phyloP scores from a whole-genome alignment of 2,113 vertebrate species.

The Excalfactoria chinensis region DNA sequence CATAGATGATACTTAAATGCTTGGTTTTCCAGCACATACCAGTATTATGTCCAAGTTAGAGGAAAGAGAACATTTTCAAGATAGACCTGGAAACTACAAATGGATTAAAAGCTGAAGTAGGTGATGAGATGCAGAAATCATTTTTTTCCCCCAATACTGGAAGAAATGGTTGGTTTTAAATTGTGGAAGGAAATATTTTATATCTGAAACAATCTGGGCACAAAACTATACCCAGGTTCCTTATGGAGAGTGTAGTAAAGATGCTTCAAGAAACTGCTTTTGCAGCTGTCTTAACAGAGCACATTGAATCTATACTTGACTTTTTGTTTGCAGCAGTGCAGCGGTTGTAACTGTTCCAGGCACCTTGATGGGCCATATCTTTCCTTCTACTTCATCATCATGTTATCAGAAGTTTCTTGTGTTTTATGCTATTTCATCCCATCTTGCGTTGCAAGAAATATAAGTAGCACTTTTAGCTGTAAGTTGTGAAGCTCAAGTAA shows the following conservation, averaged over 20 bases:
- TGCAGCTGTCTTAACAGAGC: neutral
- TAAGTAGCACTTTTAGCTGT: neutral
- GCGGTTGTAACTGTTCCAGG: neutral
- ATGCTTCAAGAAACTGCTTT: neutral
- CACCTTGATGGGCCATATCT: neutral
- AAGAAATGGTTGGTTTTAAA: neutral
- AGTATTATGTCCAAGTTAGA: neutral
- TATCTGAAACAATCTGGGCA: neutral
- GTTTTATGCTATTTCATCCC: neutral
- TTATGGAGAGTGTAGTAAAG: neutral
- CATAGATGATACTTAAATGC: neutral
- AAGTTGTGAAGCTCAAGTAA: neutral
- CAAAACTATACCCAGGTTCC: neutral
- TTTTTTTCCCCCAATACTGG: neutral
- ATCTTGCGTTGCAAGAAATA: neutral
- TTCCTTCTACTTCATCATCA: neutral
- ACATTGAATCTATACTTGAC: neutral
- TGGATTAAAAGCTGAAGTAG: neutral
- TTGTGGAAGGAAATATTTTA: neutral
- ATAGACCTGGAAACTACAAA: neutral
- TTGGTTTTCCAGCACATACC: neutral
- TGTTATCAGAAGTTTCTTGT: neutral
- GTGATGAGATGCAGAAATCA: neutral
- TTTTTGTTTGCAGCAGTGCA: neutral
- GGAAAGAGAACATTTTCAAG: neutral